These are phyloP conservation scores for Sycobia sp. DNA, from an alignment of 1,140 invertebrate species.

Conservation along the genomic window DNA sequence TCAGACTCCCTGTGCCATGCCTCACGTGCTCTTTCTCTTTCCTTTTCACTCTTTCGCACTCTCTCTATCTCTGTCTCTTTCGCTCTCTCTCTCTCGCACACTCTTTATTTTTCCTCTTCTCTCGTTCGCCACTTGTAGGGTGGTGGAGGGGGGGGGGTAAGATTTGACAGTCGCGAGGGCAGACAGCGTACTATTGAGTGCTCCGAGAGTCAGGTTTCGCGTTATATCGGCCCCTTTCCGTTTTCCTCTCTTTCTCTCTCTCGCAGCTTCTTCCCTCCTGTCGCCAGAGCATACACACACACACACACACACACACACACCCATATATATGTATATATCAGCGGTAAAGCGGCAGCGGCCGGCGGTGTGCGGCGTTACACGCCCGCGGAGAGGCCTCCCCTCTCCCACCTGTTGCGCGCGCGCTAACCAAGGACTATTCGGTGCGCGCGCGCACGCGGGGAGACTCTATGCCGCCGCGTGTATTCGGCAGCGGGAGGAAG, in stretches of 20 bases:
- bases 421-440: constrained; percentile 24
- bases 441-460: too few relatives aligned
- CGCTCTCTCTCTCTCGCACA: neutral
- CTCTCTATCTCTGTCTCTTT: neutral
- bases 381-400: too few relatives aligned
- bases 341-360: too few relatives aligned
- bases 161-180: constrained; percentile 47
- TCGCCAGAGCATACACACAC: too few relatives aligned
- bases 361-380: too few relatives aligned
- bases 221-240: constrained; percentile 54
- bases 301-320: too few relatives aligned
- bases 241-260: too few relatives aligned
- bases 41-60: neutral
- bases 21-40: neutral
- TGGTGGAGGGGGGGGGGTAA: neutral
- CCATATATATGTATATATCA: too few relatives aligned
- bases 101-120: neutral
- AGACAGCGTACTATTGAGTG: constrained; percentile 53
- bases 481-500: too few relatives aligned
- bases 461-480: too few relatives aligned
- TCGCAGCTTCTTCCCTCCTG: too few relatives aligned
- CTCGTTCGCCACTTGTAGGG: neutral
- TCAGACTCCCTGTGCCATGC: neutral
- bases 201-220: constrained; percentile 54
- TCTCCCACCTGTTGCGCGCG: constrained; percentile 28